A percentile compares a stretch with the other conserved stretches of the same genome.
phyloP scores from a whole-genome alignment of 2,888 invertebrate species.

The Agrilus mali region DNA sequence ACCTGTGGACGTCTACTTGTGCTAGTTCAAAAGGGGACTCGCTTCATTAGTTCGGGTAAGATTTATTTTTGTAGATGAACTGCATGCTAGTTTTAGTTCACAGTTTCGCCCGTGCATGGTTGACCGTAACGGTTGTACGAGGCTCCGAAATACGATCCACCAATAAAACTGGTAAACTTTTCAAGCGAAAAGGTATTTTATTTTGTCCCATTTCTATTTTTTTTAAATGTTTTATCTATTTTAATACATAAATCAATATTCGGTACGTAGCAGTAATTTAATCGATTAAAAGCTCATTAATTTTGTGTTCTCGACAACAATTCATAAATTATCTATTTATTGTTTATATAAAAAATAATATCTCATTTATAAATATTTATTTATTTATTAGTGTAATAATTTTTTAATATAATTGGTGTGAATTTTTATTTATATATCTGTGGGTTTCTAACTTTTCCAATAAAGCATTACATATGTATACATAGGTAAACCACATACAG shows the following conservation, averaged over 20 bases:
- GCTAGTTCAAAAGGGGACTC: constrained; percentile 33
- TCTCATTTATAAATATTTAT: too few species aligned
- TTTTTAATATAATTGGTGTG: too few species aligned
- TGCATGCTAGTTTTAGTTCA: constrained; percentile 38
- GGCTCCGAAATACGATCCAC: constrained; percentile 25
- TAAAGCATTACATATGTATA: constrained; percentile 5
- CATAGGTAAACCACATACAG: constrained; percentile 40
- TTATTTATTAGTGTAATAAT: neutral
- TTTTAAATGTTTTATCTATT: too few species aligned
- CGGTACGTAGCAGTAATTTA: too few species aligned
- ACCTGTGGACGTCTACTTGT: constrained; percentile 34
- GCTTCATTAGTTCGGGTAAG: constrained; percentile 33
- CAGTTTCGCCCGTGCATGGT: constrained; percentile 23
- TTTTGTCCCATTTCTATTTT: neutral
- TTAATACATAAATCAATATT: too few species aligned
- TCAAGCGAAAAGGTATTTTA: constrained; percentile 16
- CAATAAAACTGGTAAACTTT: constrained; percentile 6
- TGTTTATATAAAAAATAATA: too few species aligned
- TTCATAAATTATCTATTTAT: too few species aligned
- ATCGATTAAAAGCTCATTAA: too few species aligned
- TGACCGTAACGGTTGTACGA: constrained; percentile 20
- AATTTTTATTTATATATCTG: neutral
- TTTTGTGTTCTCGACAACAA: too few species aligned
- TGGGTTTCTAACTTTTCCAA: neutral
- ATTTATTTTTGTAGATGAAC: constrained; percentile 16